These are phyloP conservation scores for Volucella bombylans DNA, from an alignment of 2,888 invertebrate genomes.

Conservation along the genomic window DNA sequence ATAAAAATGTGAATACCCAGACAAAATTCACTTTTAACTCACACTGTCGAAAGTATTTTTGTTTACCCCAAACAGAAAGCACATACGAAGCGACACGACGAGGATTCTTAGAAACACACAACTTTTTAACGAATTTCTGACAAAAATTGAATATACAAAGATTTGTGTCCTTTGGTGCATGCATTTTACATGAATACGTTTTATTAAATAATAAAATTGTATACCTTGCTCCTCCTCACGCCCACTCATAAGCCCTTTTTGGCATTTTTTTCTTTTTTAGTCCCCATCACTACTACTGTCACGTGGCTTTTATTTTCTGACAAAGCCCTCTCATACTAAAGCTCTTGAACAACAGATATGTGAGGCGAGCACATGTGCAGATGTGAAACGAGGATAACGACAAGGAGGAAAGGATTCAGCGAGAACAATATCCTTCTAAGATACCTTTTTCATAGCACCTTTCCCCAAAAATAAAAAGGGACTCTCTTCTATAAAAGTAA, in stretches of 20 bases:
- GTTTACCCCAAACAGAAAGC: not conserved
- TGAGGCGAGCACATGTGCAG: not conserved
- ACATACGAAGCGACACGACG: not conserved
- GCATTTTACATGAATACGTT: slow-evolving; percentile 43
- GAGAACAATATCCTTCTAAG: not conserved
- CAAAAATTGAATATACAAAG: slow-evolving; percentile 29
- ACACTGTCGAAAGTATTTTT: no score
- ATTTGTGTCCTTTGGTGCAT: slow-evolving; percentile 38
- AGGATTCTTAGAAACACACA: not conserved
- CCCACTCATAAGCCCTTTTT: no score
- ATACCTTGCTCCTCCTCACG: no score
- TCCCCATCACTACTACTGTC: no score
- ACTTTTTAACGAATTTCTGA: slow-evolving; percentile 16
- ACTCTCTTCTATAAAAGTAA: not conserved
- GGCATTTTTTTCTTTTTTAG: not conserved
- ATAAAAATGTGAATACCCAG: no score
- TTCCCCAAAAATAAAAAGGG: not conserved
- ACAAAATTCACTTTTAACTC: no score
- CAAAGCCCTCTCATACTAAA: not conserved
- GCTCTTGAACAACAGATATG: not conserved
- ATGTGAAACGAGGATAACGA: not conserved
- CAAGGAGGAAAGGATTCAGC: slow-evolving; percentile 14
- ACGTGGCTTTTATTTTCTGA: no score
- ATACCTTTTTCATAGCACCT: no score
- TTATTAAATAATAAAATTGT: slow-evolving; percentile 39